Evolutionary conservation across 2,888 invertebrate species (phyloP).

Genomic region (Geophilus truncorum): DNA sequence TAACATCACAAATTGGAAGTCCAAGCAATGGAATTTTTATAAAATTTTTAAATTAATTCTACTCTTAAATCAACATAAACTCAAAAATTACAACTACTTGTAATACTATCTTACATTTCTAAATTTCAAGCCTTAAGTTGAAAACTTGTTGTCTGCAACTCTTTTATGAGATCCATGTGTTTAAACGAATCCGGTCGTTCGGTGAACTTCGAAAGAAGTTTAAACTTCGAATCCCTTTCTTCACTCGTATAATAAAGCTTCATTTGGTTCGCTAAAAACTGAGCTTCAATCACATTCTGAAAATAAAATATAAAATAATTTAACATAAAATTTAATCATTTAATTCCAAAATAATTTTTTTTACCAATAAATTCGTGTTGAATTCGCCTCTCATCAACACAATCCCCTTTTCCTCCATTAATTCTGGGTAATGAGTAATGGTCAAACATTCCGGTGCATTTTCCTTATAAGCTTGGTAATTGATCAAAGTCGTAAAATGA

Average conservation of each 20-base stretch:
- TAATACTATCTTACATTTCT: not conserved
- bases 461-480: conserved; percentile 81
- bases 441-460: conserved; percentile 83
- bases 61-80: no score
- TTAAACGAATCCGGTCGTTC: conserved; percentile 67
- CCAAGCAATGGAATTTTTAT: no score
- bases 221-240: conserved; percentile 58
- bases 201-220: conserved; percentile 65
- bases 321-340: not conserved
- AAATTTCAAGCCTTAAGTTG: no score
- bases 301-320: conserved; percentile 37
- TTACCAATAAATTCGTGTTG: conserved; percentile 55
- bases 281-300: conserved; percentile 67
- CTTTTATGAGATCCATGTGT: conserved; percentile 68
- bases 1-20: no score
- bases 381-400: conserved; percentile 82
- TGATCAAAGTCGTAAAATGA: conserved; percentile 77
- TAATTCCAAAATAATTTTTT: not conserved
- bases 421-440: conserved; percentile 71
- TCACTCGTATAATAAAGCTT: conserved; percentile 71
- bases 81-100: no score
- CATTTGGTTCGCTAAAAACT: conserved; percentile 76
- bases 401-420: conserved; percentile 62
- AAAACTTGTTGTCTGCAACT: conserved; percentile 28
- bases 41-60: no score